Conservation (phyloP, 1,140 invertebrate species). For the Drosophila equinoxialis region DNA sequence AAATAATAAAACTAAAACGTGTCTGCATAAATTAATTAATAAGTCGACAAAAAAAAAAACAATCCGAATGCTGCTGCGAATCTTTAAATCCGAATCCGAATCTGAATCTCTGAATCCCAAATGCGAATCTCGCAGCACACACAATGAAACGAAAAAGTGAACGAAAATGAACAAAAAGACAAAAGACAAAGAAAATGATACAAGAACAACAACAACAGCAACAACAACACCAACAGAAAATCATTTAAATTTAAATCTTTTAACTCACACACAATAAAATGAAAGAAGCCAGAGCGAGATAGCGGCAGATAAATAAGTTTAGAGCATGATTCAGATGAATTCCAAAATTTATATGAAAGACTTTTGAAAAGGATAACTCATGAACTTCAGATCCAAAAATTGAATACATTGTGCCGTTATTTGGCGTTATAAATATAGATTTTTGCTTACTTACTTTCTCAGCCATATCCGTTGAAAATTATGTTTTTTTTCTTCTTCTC, state of each 20-base stretch:
- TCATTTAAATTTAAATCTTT: slow-evolving; percentile 49
- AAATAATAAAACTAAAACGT: slow-evolving; percentile 83
- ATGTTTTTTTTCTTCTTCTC: not conserved
- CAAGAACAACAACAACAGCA: not conserved
- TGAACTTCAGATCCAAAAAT: not conserved
- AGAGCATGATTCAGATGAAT: slow-evolving; percentile 17
- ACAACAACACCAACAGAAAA: slow-evolving; percentile 21
- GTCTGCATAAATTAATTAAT: slow-evolving; percentile 83
- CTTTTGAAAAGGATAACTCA: slow-evolving; percentile 38
- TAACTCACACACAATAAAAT: slow-evolving; percentile 33
- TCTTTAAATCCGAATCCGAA: slow-evolving; percentile 38
- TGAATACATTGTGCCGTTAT: slow-evolving; percentile 3
- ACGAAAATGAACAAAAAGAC: slow-evolving; percentile 18
- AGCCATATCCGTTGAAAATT: not conserved
- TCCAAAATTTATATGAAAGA: not conserved
- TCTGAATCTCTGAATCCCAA: slow-evolving; percentile 21
- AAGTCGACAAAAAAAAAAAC: slow-evolving; percentile 57
- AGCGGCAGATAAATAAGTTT: not conserved
- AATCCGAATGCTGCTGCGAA: slow-evolving; percentile 48
- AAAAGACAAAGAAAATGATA: slow-evolving; percentile 23
- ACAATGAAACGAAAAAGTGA: slow-evolving; percentile 15
- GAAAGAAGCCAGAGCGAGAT: not conserved
- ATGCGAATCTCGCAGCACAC: slow-evolving; percentile 10
- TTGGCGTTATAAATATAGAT: not conserved
- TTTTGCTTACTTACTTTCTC: not conserved